Evolutionary conservation across 1,140 invertebrate genomes (phyloP), one percentile per base, ranked within the genome.

Genomic region (Carcinoscorpius rotundicauda): DNA sequence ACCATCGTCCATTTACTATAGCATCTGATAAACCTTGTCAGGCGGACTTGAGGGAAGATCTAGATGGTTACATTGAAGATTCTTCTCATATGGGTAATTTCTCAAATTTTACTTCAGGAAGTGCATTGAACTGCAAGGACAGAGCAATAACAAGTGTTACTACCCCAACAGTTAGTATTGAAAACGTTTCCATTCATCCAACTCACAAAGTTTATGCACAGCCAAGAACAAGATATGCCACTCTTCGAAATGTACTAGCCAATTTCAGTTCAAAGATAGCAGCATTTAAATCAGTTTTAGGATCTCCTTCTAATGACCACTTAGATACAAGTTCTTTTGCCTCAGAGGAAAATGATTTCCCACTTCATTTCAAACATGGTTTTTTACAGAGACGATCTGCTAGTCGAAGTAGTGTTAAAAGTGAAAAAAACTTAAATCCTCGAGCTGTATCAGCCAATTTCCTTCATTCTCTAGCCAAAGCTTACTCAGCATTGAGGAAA

Each of bases 181-280:
- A 77, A 57, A 70, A 70, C 62, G 75, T 77, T n/a, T 82, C 83
- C 69, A 81, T 87, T 64, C 86, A 88, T 73, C 86, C 87, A 0
- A 86, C 88, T 71, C 85, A 87, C 70, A 87, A 86, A 75, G 87
- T 89, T 68, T 88, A 89, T 70, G 81, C 84, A 66, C 79, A 83
- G 1, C 81, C 73, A 55, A 68, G 77, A 4, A 76, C 77, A 50
- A 78, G 75, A 71, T 75, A 70, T 55, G 52, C 76, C 51, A 75
- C 78, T 3, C 69, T 81, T 6, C 76, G 75, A 67, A 74, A 75
- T 60, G 75, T 81, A 9, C 72, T 81, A 52, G 71, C 74, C 3
- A 78, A 71, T 62, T 76, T 80, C 50, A 75, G 77, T 51, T 68
- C 69, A 1, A 72, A 72, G 58, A 61, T 73, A 53, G 68, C 70